Base-by-base conservation (phyloP, 2,113 vertebrate species). In the Protobothrops flavoviridis region DNA sequence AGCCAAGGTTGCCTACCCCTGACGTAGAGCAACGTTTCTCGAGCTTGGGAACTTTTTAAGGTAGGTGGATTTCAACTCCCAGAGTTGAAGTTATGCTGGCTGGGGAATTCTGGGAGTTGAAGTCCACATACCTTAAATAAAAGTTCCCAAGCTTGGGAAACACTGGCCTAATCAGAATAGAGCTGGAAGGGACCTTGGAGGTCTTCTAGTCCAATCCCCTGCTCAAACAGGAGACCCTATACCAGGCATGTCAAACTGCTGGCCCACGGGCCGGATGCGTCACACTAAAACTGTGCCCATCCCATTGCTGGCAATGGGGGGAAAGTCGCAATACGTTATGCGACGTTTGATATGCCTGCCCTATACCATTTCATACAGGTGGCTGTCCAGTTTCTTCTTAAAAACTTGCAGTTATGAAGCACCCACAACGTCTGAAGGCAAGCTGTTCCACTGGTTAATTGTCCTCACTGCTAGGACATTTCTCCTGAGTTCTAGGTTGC, bases 291-390 rank as follows among this genome's bases (percentile, higher is more conserved):
- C 48, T 8, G 8, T 0, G 1, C 48, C 48, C 48, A 50, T 7
- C 48, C 48, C 48, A 50, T 50, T 50, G 48, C 48, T 8, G 48
- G 48, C 48, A 50, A 50, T 50, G 48, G 48, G 48, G 48, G 8
- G 0, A 50, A 50, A 0, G 8, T 50, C 8, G 48, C 48, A 50
- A 1, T 0, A 7, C 7, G 8, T 50, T 1, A 50, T 8, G 1
- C 9, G 48, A 50, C 48, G 7, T 50, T 50, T 50, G 48, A 9
- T 1, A 50, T 50, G 48, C 48, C 8, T 50, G 48, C 11, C 12
- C 11, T 64, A n/a, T 64, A 29, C 11, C 24, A 29, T 61, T 61
- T 61, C 11, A 29, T 26, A 64, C 10, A 64, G 29, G 12, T 12
- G 29, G 59, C 29, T 29, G 10, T 64, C 59, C 59, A 64, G 4